These are phyloP conservation scores for Antheraea assamensis DNA, from an alignment of 2,888 invertebrate species.

Conservation along the genomic window DNA sequence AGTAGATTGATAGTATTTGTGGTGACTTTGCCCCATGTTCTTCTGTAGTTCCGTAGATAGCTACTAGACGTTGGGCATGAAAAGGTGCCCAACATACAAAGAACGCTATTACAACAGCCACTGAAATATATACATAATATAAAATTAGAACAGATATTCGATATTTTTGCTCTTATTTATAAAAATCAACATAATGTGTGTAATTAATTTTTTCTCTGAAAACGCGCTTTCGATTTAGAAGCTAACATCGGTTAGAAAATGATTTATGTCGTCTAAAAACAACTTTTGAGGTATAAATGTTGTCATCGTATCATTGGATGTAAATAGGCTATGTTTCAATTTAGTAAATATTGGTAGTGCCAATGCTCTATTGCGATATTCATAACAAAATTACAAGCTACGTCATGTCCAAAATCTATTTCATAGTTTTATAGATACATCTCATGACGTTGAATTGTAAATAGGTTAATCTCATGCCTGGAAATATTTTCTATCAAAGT, in stretches of 20 bases:
- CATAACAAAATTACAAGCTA: neutral
- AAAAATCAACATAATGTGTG: neutral
- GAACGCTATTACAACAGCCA: constrained; percentile 94
- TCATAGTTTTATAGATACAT: neutral
- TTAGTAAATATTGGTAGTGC: neutral
- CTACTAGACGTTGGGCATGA: constrained; percentile 94
- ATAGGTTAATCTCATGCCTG: neutral
- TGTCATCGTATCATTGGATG: neutral
- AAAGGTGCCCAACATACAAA: constrained; percentile 96
- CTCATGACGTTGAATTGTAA: neutral
- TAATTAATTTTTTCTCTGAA: neutral
- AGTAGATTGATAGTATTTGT: constrained; percentile 82
- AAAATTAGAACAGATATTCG: neutral
- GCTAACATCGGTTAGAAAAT: neutral
- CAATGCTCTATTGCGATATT: neutral
- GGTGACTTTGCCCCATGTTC: constrained; percentile 64
- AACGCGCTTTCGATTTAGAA: neutral
- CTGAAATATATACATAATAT: constrained; percentile 63
- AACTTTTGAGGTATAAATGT: neutral
- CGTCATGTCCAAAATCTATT: neutral
- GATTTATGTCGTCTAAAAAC: neutral
- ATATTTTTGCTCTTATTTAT: neutral
- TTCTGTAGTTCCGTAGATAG: constrained; percentile 85
- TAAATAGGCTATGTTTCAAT: neutral
- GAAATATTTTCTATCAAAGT: neutral